Conservation (phyloP, 2,888 invertebrate species). For the Brachyptera risi region DNA sequence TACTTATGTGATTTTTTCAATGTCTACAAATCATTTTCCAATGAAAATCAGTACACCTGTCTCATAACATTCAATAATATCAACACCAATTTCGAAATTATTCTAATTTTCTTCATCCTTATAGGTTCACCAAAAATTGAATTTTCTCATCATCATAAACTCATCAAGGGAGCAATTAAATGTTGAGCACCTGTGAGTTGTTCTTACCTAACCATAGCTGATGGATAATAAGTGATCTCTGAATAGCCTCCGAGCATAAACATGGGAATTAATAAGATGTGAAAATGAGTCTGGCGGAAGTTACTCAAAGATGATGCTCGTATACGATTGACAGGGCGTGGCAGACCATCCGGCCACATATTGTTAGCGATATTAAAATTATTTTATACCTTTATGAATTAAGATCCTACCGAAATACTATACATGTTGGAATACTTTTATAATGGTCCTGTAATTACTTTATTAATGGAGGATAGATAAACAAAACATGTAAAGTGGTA, state of each 20-base stretch:
- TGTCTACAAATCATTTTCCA: too few relatives aligned
- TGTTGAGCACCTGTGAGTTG: neutral
- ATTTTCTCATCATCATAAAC: neutral
- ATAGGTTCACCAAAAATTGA: neutral
- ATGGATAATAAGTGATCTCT: neutral
- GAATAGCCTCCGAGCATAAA: neutral
- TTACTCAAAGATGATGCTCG: neutral
- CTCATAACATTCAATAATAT: too few relatives aligned
- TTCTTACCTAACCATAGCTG: neutral
- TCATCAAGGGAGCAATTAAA: conserved; percentile 9
- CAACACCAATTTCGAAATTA: too few relatives aligned
- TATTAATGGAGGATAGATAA: too few relatives aligned
- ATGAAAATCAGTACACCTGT: too few relatives aligned
- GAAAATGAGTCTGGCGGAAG: neutral
- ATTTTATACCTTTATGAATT: too few relatives aligned
- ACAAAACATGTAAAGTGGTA: too few relatives aligned
- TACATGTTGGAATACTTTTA: too few relatives aligned
- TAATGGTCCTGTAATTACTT: too few relatives aligned
- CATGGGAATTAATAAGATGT: neutral
- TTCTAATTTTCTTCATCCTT: neutral
- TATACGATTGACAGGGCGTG: too few relatives aligned
- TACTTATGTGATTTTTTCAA: too few relatives aligned
- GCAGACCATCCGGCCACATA: neutral
- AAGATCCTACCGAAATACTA: too few relatives aligned
- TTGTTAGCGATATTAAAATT: neutral